Evolutionary conservation across 2,797 vertebrate species (phyloP).

Genomic region (Danio choprae): DNA sequence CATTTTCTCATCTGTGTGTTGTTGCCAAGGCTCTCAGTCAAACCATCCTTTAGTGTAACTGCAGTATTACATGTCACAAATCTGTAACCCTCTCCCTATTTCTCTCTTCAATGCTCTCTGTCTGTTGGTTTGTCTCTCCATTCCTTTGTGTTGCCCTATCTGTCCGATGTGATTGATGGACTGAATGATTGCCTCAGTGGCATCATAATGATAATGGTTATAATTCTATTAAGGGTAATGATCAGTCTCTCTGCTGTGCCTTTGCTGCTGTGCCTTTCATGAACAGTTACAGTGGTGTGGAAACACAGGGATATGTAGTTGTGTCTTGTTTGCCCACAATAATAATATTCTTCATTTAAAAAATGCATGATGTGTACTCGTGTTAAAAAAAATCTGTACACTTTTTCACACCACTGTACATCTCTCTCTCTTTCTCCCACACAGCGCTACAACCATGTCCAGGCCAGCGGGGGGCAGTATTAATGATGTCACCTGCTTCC

Average conservation of each 20-base stretch:
- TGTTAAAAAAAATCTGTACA: too few species aligned
- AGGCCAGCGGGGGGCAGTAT: conserved; percentile 72
- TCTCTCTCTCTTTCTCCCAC: conserved; percentile 34
- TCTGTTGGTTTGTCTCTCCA: conserved; percentile 41
- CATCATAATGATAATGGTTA: conserved; percentile 34
- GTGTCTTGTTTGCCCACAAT: too few species aligned
- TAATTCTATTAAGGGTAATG: conserved; percentile 21
- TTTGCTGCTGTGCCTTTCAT: conserved; percentile 34
- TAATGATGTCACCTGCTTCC: conserved; percentile 83
- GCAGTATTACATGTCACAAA: conserved; percentile 5
- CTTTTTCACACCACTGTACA: too few species aligned
- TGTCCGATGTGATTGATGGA: conserved; percentile 36
- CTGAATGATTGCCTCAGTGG: conserved; percentile 10
- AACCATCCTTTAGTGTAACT: conserved; percentile 11
- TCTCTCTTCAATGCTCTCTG: conserved; percentile 43
- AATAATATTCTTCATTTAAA: too few species aligned
- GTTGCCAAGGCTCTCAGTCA: conserved; percentile 10
- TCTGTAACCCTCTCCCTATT: not conserved
- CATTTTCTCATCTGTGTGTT: conserved; percentile 24
- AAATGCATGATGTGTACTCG: too few species aligned
- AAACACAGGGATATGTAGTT: too few species aligned
- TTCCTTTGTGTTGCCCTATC: conserved; percentile 35
- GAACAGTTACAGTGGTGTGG: conserved; percentile 66
- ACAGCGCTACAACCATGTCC: conserved; percentile 79
- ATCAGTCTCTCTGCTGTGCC: conserved; percentile 31